Evolutionary conservation across 2,113 vertebrate species (phyloP), one percentile per base, ranked within the genome.

Genomic region (Amia ocellicauda): DNA sequence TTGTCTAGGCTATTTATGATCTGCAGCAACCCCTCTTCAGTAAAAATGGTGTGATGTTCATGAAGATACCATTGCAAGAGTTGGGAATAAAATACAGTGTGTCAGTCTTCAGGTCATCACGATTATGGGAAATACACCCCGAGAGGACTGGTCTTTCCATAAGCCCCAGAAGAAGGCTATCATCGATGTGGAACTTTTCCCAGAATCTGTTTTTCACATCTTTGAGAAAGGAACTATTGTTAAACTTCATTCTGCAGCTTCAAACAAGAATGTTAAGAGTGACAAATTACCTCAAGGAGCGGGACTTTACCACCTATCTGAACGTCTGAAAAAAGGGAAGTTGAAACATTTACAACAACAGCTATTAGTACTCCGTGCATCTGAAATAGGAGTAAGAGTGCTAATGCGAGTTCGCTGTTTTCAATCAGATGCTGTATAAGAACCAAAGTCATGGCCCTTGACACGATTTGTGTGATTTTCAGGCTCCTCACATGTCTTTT

Each of bases 231-330:
- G 36, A 63, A 13, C 8, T 11, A 13, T 5, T 40, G 31, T 5
- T 40, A 53, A 16, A 13, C 16, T 10, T 26, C 3, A 14, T 26
- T 14, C 9, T 23, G 3, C 14, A 26, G 13, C 20, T 19, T 22
- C 23, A 11, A 54, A 27, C 28, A 51, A 11, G 16, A 63, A 22
- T 16, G 5, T 17, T 31, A 41, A 23, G 29, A 29, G 41, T 28
- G 52, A 63, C 7, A 22, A 29, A 63, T 56, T 56, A 31, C 23
- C 10, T 55, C n/a, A 27, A 4, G 31, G 19, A 23, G n/a, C n/a
- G n/a, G n/a, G 11, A 36, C 31, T 36, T 11, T 36, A 36, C 31
- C 31, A 11, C 31, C 11, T 36, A 36, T 5, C 31, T 36, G 31
- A 7, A 11, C 5, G 31, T 7, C 11, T 36, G 31, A 36, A 36